Percentiles rank a stretch among this genome's conserved stretches.
Evolutionary conservation across 2,113 vertebrate species (phyloP).

Genomic region (Corythornis vintsioides): DNA sequence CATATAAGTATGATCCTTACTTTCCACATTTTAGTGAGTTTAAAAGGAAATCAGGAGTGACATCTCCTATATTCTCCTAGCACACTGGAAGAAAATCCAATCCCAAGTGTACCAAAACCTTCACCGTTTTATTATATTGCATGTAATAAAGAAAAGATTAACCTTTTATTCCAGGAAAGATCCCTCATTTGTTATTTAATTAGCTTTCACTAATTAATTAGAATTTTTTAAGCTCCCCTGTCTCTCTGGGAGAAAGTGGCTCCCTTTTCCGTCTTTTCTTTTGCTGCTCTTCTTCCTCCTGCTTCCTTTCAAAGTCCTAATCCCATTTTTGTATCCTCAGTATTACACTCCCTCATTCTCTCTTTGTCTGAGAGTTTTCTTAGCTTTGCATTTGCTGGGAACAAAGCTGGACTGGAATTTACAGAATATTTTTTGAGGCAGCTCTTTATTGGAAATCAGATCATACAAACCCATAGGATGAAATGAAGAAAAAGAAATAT

Average conservation of each 20-base stretch:
- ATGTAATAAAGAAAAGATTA: slow-evolving; percentile 63
- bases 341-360: background rate
- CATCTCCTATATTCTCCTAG: background rate
- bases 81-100: background rate
- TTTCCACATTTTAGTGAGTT: background rate
- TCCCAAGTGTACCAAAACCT: background rate
- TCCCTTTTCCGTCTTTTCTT: slow-evolving; percentile 44
- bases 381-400: slow-evolving; percentile 33
- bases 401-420: slow-evolving; percentile 17
- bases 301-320: slow-evolving; percentile 52
- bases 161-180: slow-evolving; percentile 30
- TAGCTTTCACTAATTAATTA: slow-evolving; percentile 70
- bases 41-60: background rate
- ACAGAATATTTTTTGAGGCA: background rate
- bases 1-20: rapidly evolving
- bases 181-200: slow-evolving; percentile 59
- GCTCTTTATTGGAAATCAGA: background rate
- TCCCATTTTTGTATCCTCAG: slow-evolving; percentile 56
- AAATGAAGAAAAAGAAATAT: slow-evolving; percentile 15
- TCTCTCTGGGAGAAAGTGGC: slow-evolving; percentile 46
- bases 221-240: slow-evolving; percentile 46
- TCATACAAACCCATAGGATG: background rate
- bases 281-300: slow-evolving; percentile 27
- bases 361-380: slow-evolving; percentile 40
- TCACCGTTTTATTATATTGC: slow-evolving; percentile 4